Evolutionary conservation across 2,797 vertebrate species (phyloP).

Genomic region (Xenopus petersii): DNA sequence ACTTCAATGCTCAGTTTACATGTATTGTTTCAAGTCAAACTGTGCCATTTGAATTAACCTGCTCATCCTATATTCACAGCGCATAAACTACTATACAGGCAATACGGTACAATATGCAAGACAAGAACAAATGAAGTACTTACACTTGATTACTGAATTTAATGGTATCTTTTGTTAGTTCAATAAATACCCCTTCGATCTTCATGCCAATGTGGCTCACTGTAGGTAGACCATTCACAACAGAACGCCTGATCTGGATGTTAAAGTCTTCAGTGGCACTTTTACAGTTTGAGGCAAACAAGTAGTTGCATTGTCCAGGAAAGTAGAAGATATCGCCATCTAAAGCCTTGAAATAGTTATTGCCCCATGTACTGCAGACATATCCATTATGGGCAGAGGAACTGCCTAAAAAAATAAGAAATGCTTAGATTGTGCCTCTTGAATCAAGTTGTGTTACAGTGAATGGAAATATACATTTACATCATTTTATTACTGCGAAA

Average conservation of each 20-base stretch:
- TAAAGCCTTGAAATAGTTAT: slow-evolving; percentile 36
- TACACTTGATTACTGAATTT: slow-evolving; percentile 28
- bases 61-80: too few relatives aligned
- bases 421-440: not conserved
- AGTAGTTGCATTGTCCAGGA: slow-evolving; percentile 38
- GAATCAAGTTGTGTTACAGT: not conserved
- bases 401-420: not conserved
- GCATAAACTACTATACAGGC: too few relatives aligned
- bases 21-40: too few relatives aligned
- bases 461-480: too few relatives aligned
- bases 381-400: slow-evolving; percentile 23
- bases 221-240: slow-evolving; percentile 12
- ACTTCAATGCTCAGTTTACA: too few relatives aligned
- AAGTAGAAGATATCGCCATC: slow-evolving; percentile 40
- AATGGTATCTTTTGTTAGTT: slow-evolving; percentile 14
- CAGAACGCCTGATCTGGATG: slow-evolving; percentile 42
- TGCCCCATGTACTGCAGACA: slow-evolving; percentile 46
- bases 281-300: slow-evolving; percentile 42
- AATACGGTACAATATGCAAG: not conserved
- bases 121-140: slow-evolving; percentile 3
- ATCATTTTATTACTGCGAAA: not conserved
- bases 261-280: slow-evolving; percentile 1
- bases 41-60: too few relatives aligned
- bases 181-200: slow-evolving; percentile 29
- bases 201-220: slow-evolving; percentile 26